Evolutionary conservation across 2,888 invertebrate species (phyloP), one percentile per base, ranked within the genome.

Genomic region (Aradus depressus): DNA sequence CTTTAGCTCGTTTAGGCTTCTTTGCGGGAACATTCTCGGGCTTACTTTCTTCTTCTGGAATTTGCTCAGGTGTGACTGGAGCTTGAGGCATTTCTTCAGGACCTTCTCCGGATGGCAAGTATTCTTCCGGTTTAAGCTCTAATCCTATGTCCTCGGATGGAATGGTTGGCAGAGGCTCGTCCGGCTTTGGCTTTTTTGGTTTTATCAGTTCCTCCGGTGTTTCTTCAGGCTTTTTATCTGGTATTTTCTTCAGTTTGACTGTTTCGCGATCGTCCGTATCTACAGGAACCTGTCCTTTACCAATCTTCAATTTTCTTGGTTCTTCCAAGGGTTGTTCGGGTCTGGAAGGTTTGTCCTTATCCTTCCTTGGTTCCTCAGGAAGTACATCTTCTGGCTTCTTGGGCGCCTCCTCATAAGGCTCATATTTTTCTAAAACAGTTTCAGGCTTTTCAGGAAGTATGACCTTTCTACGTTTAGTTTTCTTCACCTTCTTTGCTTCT

Each of bases 221-320:
- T 51, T 64, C 64, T 22, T 64, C 61, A 2, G 51, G 45, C 19
- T 56, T 35, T 55, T 73, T 74, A 38, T 67, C 61, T 1, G 74
- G 73, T 44, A 71, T 67, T 61, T 74, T 75, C 61, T 75, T 77
- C n/a, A 77, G 63, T 41, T 68, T 71, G 0, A 77, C 65, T 32
- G 62, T 65, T 58, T 72, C 71, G 35, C 39, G 44, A 43, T 53
- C 56, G 8, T 65, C 62, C 16, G 58, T 57, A 18, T 61, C 58
- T 39, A 59, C 57, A 59, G 68, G 66, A 58, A 69, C 64, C 58
- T 73, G 72, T 12, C 75, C 75, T 62, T 75, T 74, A 3, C 72
- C 72, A 32, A 73, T 62, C 47, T 67, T 67, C 1, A 75, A 57
- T 50, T 71, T 66, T 62, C 68, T 62, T 54, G 67, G 50, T 60